Evolutionary conservation across 2,888 invertebrate genomes (phyloP).

Genomic region (Ischnus inquisitorius): DNA sequence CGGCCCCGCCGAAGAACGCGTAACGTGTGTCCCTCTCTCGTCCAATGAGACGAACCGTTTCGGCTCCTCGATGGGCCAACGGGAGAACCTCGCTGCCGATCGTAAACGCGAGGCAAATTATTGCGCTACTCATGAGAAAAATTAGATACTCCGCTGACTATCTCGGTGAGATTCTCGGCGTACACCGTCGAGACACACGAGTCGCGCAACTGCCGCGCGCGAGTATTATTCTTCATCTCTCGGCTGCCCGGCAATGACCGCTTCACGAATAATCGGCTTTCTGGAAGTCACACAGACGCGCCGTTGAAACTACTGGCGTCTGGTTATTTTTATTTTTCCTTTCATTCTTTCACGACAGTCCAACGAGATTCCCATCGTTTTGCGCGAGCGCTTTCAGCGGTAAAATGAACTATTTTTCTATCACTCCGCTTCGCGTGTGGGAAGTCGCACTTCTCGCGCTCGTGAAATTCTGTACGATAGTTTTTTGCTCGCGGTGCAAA

Average conservation of each 20-base stretch:
- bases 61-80: constrained; percentile 64
- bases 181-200: constrained; percentile 7
- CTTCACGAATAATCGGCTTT: constrained; percentile 33
- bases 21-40: constrained; percentile 55
- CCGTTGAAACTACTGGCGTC: neutral
- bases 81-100: constrained; percentile 64
- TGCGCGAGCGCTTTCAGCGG: neutral
- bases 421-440: no score
- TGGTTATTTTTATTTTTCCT: no score
- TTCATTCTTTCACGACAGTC: neutral
- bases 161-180: constrained; percentile 6
- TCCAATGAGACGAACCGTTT: constrained; percentile 62
- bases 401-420: no score
- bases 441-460: no score
- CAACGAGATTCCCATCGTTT: neutral
- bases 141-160: neutral
- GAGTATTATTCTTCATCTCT: constrained; percentile 24
- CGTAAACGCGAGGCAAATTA: constrained; percentile 69
- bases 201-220: neutral
- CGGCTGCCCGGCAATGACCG: constrained; percentile 18
- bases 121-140: constrained; percentile 59
- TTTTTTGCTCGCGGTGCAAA: neutral
- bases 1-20: constrained; percentile 45
- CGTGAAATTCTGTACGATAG: no score
- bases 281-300: constrained; percentile 15